Evolutionary conservation across 2,113 vertebrate genomes (phyloP), one percentile per base, ranked within the genome.

Genomic region (Ctenodactylus gundi): DNA sequence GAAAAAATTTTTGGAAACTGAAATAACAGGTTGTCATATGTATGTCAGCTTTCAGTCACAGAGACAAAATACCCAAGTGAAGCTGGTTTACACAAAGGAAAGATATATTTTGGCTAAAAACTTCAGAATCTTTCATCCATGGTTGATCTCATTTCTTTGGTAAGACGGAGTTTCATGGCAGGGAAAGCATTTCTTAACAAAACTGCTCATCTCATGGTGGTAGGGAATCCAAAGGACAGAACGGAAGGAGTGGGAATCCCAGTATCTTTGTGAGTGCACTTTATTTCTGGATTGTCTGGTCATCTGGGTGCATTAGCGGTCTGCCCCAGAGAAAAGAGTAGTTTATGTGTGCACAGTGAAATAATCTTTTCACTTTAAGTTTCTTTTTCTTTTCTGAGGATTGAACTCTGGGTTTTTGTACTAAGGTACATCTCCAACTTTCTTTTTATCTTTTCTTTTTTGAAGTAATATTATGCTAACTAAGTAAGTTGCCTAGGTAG

Each of bases 21-120:
- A 75, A 53, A 94, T 85, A 87, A 91, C 34, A 96, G 11, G 21
- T 89, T 70, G 51, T 58, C 27, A 68, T 49, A 88, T 75, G n/a
- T 57, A 46, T 29, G 17, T 57, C 36, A 70, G 15, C 36, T 70
- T 44, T 41, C 36, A 27, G n/a, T 67, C 23, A 39, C n/a, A n/a
- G 20, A 31, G 25, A 44, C 13, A 70, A 85, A 85, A 85, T 29
- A 41, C 10, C 36, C 34, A 36, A 29, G 36, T 21, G 31, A 57
- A 85, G 44, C 12, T 36, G 23, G 29, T 67, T 21, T 34, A 57
- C 17, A 85, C 41, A 25, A 25, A 57, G 17, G 23, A 70, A 83
- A 41, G 11, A 51, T 25, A 34, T 49, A 29, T 34, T 70, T 55
- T 8, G 25, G 83, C 10, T 70, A 17, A 23, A 29, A 53, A 36